Evolutionary conservation across 2,888 invertebrate species (phyloP).

Genomic region (Tinea semifulvella): DNA sequence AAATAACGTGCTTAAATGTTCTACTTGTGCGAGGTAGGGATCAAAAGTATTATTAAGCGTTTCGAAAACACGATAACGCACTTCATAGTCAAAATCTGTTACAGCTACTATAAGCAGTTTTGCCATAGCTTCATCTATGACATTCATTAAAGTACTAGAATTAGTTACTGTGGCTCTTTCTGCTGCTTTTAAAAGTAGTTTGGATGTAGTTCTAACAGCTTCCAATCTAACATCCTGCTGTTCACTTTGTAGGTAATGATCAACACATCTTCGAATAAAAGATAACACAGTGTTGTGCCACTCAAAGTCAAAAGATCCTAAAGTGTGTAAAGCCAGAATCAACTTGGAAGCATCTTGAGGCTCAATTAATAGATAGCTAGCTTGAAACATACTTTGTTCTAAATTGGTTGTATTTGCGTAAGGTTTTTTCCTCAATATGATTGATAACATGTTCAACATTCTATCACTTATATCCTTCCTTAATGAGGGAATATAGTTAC

Average conservation of each 20-base stretch:
- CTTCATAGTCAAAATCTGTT: constrained; percentile 94
- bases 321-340: constrained; percentile 89
- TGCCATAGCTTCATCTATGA: constrained; percentile 92
- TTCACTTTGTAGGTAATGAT: constrained; percentile 89
- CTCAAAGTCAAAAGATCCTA: constrained; percentile 92
- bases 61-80: constrained; percentile 90
- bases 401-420: constrained; percentile 74
- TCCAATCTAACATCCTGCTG: constrained; percentile 89
- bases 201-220: constrained; percentile 92
- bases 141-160: constrained; percentile 84
- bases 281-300: constrained; percentile 87
- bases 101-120: constrained; percentile 92
- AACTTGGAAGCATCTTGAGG: constrained; percentile 83
- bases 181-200: constrained; percentile 85
- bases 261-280: constrained; percentile 92
- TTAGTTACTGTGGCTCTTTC: constrained; percentile 70
- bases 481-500: constrained; percentile 86
- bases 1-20: constrained; percentile 91
- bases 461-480: constrained; percentile 93
- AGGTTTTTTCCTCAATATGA: constrained; percentile 89
- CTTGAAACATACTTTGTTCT: constrained; percentile 62
- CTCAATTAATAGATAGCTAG: constrained; percentile 60
- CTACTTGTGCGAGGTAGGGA: constrained; percentile 93
- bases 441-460: constrained; percentile 87
- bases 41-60: constrained; percentile 93